Conservation (phyloP, 2,113 vertebrate genomes). For the Heptranchias perlo region DNA sequence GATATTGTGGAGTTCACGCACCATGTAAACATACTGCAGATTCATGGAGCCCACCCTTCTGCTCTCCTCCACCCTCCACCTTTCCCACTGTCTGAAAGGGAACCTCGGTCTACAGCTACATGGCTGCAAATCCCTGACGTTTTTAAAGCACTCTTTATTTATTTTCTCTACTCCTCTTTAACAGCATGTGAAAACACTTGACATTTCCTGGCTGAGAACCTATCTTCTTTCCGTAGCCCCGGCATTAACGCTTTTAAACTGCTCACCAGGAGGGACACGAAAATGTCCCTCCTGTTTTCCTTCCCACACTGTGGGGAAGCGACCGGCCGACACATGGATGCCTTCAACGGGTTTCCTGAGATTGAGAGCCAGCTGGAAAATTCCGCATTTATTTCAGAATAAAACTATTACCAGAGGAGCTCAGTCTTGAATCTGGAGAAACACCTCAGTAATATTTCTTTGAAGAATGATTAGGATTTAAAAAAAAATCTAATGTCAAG, state of each 20-base stretch:
- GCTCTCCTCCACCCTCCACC: not conserved
- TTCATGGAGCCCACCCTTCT: not conserved
- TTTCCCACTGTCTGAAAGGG: not conserved
- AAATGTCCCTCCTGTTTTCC: not conserved
- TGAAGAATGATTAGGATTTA: not conserved
- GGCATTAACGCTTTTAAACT: not conserved
- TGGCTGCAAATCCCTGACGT: not conserved
- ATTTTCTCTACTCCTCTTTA: not conserved
- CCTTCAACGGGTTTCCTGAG: not conserved
- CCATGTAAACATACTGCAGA: not conserved
- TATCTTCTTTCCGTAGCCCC: not conserved
- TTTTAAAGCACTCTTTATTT: not conserved
- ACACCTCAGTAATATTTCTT: not conserved
- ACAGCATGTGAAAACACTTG: not conserved
- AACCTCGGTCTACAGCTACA: not conserved
- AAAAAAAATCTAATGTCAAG: not conserved
- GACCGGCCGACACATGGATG: not conserved
- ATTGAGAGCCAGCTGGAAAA: not conserved
- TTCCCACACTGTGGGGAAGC: not conserved
- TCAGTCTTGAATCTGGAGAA: not conserved
- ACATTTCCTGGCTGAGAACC: not conserved
- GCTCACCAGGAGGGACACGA: not conserved
- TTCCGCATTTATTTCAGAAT: not conserved
- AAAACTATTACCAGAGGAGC: not conserved
- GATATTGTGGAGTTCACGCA: not conserved